These are phyloP conservation scores for Eupithecia pulchellata DNA, from an alignment of 2,888 invertebrate species.

Conservation along the genomic window DNA sequence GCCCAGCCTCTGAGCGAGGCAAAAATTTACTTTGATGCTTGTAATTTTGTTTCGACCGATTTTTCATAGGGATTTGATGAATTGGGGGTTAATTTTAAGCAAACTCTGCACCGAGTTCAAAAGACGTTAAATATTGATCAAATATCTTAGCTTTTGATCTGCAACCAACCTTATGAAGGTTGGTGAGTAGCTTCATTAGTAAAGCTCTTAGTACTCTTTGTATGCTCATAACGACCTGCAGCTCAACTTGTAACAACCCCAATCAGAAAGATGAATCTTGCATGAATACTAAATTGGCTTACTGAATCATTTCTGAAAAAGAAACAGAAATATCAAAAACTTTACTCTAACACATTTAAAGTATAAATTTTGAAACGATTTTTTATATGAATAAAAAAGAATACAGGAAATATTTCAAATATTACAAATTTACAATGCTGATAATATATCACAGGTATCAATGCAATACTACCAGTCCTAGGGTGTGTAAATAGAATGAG, in stretches of 20 bases:
- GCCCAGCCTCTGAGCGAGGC: constrained; percentile 7
- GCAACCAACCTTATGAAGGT: neutral
- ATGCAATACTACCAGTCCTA: too few relatives aligned
- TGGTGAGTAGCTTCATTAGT: neutral
- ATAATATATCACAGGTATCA: too few relatives aligned
- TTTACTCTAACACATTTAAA: too few relatives aligned
- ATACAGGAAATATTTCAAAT: too few relatives aligned
- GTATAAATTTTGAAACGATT: too few relatives aligned
- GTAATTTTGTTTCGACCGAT: constrained; percentile 7
- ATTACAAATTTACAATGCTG: too few relatives aligned
- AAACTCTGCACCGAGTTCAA: neutral
- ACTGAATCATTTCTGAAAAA: neutral
- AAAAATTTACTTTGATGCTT: constrained; percentile 12
- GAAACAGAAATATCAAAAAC: neutral
- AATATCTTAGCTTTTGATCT: neutral
- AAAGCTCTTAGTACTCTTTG: neutral
- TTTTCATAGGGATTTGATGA: neutral
- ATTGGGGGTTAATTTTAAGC: neutral
- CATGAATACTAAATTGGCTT: neutral
- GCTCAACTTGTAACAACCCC: neutral
- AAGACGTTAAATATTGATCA: neutral
- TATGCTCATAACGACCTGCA: neutral
- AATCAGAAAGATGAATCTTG: neutral
- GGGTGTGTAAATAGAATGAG: too few relatives aligned
- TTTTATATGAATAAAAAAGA: too few relatives aligned